Percentiles rank a stretch among this genome's conserved stretches.
phyloP scores from a whole-genome alignment of 2,888 invertebrate genomes.

The Agapostemon virescens region DNA sequence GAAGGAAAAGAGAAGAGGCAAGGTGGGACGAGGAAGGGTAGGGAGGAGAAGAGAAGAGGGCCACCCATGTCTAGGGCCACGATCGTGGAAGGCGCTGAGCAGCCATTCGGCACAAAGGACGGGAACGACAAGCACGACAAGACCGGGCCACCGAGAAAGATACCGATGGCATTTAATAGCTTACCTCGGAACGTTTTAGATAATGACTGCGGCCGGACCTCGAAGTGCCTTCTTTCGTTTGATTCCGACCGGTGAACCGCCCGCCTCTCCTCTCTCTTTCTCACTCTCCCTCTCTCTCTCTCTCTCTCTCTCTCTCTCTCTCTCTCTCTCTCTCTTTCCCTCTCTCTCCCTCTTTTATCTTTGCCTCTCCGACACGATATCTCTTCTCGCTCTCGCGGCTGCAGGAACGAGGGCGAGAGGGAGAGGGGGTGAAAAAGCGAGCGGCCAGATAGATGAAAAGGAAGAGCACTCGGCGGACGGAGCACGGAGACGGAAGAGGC shows the following conservation, averaged over 20 bases:
- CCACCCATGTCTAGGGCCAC: constrained; percentile 59
- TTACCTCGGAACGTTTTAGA: constrained; percentile 67
- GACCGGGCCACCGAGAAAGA: constrained; percentile 61
- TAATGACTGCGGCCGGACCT: constrained; percentile 62
- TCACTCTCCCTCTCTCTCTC: background rate
- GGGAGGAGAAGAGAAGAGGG: constrained; percentile 44
- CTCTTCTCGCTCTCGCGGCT: background rate
- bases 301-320: background rate
- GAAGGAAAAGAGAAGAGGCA: constrained; percentile 45
- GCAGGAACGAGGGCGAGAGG: background rate
- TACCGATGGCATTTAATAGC: constrained; percentile 69
- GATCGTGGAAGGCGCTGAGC: constrained; percentile 44
- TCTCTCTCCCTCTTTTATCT: background rate
- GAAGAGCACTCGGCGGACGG: constrained; percentile 16
- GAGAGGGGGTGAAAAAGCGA: constrained; percentile 14
- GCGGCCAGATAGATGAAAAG: constrained; percentile 30
- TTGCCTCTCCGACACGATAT: background rate
- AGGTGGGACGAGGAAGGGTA: background rate
- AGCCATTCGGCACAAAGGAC: constrained; percentile 50
- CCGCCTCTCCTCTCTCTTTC: background rate
- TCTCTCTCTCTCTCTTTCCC: background rate
- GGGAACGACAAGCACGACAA: constrained; percentile 48
- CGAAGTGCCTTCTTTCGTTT: constrained; percentile 56
- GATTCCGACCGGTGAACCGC: constrained; percentile 46
- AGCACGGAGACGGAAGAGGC: constrained; percentile 23